Evolutionary conservation across 2,113 vertebrate species (phyloP).

Genomic region (Sarotherodon lohbergeri): DNA sequence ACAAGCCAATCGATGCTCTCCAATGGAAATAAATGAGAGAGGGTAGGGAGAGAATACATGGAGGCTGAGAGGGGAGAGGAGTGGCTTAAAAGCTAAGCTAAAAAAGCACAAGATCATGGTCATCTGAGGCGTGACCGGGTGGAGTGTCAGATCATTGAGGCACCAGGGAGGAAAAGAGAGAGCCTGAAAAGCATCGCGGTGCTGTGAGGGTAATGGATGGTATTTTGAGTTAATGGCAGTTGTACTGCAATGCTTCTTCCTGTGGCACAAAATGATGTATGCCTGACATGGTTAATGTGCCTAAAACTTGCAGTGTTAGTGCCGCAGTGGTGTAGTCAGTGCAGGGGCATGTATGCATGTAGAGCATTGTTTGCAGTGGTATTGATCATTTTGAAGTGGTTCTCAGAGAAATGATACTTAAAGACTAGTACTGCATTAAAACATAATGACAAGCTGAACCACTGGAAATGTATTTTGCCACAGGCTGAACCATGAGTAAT

Average conservation of each 20-base stretch:
- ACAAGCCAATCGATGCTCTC: conserved; percentile 55
- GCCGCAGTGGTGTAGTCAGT: neutral
- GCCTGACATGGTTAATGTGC: neutral
- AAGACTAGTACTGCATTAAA: neutral
- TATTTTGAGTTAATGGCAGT: neutral
- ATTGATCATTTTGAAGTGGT: neutral
- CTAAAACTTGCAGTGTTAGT: neutral
- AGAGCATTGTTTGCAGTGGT: neutral
- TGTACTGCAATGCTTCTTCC: neutral
- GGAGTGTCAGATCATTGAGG: neutral
- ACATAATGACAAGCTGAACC: neutral
- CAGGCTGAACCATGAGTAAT: neutral
- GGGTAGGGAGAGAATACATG: conserved; percentile 32
- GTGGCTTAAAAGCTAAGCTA: neutral
- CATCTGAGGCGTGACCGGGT: neutral
- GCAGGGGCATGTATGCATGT: neutral
- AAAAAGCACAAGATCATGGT: neutral
- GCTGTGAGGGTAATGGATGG: neutral
- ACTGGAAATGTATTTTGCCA: neutral
- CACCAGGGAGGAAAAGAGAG: neutral
- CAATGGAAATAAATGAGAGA: conserved; percentile 64
- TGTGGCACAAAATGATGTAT: neutral
- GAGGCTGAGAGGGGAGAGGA: neutral
- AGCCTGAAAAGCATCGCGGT: neutral
- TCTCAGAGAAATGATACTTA: neutral